Conservation (phyloP, 2,888 invertebrate genomes). For the Pteria penguin region DNA sequence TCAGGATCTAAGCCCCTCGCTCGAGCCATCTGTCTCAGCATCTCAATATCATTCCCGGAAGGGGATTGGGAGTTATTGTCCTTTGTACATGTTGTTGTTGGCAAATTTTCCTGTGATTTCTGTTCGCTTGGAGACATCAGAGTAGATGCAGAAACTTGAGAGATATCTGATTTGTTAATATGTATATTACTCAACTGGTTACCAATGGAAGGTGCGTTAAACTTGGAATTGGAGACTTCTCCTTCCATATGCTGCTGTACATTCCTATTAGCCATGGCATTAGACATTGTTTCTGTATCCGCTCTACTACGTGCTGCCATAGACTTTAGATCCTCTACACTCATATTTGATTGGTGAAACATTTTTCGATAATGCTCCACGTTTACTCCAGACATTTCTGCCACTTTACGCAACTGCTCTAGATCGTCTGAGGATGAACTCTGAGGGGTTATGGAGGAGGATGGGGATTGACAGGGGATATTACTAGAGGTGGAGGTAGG, state of each 20-base stretch:
- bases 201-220: no score
- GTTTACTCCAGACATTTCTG: neutral
- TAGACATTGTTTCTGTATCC: neutral
- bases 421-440: neutral
- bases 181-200: no score
- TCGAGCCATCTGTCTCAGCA: conserved; percentile 39
- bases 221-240: no score
- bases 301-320: neutral
- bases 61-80: neutral
- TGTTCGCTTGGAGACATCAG: neutral
- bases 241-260: neutral
- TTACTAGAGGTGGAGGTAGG: conserved; percentile 4
- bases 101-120: neutral
- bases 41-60: conserved; percentile 38
- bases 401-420: neutral
- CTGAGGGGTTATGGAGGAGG: neutral
- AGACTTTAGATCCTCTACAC: neutral
- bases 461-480: neutral
- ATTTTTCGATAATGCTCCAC: neutral
- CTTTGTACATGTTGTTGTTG: neutral
- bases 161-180: neutral
- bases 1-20: conserved; percentile 1
- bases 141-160: neutral
- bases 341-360: neutral
- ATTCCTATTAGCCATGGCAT: neutral